Conservation (phyloP, 2,888 invertebrate species). For the Brassicogethes aeneus region DNA sequence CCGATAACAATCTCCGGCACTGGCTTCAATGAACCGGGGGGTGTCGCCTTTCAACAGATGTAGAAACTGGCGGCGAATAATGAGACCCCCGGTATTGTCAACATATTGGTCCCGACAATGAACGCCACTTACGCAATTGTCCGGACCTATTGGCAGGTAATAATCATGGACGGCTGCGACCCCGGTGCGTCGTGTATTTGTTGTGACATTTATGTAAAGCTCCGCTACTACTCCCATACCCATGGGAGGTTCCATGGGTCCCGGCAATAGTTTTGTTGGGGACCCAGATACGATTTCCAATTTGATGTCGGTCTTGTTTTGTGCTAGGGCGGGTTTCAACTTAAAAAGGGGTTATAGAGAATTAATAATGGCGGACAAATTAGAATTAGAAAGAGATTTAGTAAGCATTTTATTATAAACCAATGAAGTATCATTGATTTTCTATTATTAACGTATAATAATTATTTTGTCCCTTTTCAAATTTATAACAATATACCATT, state of each 20-base stretch:
- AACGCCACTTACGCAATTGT: conserved; percentile 32
- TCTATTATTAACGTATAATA: too few relatives aligned
- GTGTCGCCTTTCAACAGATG: conserved; percentile 35
- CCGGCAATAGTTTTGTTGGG: conserved; percentile 8
- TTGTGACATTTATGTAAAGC: conserved; percentile 33
- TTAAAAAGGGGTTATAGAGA: conserved; percentile 2
- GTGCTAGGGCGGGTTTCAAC: neutral
- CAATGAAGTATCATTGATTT: too few relatives aligned
- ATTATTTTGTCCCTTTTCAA: too few relatives aligned
- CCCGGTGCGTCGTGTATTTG: conserved; percentile 33
- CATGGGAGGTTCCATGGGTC: neutral
- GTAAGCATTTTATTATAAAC: too few relatives aligned
- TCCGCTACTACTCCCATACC: conserved; percentile 6
- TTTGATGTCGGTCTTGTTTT: conserved; percentile 5
- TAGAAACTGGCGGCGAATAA: conserved; percentile 27
- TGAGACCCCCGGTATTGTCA: conserved; percentile 24
- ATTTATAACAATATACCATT: too few relatives aligned
- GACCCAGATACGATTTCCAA: conserved; percentile 6
- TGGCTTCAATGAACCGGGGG: conserved; percentile 2
- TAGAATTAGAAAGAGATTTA: too few relatives aligned
- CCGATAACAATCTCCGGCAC: conserved; percentile 1
- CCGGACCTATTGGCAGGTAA: conserved; percentile 34
- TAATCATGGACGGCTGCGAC: conserved; percentile 27
- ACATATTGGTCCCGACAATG: conserved; percentile 28
- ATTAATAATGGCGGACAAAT: neutral